Conservation (phyloP, 2,888 invertebrate species). For the Pandemis cinnamomeana region DNA sequence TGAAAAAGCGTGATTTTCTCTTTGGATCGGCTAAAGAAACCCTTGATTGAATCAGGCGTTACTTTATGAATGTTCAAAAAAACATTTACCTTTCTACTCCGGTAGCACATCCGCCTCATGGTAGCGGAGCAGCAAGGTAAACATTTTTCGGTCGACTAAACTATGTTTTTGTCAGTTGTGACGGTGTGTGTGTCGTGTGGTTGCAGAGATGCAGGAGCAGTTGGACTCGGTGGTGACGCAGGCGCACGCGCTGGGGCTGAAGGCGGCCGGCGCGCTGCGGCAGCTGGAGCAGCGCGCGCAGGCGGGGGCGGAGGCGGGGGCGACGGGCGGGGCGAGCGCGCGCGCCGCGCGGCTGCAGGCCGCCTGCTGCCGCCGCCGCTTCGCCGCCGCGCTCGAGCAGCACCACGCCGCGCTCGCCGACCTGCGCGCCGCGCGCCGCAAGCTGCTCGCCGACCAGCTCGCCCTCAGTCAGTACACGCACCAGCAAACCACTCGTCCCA, state of each 20-base stretch:
- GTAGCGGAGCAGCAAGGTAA: too few species aligned
- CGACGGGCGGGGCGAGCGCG: slow-evolving; percentile 56
- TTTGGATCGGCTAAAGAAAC: too few species aligned
- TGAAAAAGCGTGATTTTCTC: too few species aligned
- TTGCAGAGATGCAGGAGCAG: slow-evolving; percentile 85
- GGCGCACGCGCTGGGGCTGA: slow-evolving; percentile 79
- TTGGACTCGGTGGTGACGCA: slow-evolving; percentile 83
- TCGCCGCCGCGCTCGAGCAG: slow-evolving; percentile 76
- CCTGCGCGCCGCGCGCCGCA: slow-evolving; percentile 80
- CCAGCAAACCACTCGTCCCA: background rate
- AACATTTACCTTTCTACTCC: too few species aligned
- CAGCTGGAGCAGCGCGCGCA: slow-evolving; percentile 68
- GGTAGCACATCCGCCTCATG: too few species aligned
- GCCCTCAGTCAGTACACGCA: slow-evolving; percentile 73
- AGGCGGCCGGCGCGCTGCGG: slow-evolving; percentile 82
- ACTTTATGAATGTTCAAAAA: too few species aligned
- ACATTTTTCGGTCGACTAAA: too few species aligned
- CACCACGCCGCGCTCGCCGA: slow-evolving; percentile 81
- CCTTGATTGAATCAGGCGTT: too few species aligned
- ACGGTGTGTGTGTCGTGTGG: background rate
- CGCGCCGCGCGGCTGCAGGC: slow-evolving; percentile 72
- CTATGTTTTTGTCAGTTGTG: background rate
- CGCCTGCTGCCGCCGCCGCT: slow-evolving; percentile 74
- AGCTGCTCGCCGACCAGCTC: slow-evolving; percentile 83
- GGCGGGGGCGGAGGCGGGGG: slow-evolving; percentile 37